Base-by-base conservation (phyloP, 1,140 invertebrate species). In the Agrypnia vestita region DNA sequence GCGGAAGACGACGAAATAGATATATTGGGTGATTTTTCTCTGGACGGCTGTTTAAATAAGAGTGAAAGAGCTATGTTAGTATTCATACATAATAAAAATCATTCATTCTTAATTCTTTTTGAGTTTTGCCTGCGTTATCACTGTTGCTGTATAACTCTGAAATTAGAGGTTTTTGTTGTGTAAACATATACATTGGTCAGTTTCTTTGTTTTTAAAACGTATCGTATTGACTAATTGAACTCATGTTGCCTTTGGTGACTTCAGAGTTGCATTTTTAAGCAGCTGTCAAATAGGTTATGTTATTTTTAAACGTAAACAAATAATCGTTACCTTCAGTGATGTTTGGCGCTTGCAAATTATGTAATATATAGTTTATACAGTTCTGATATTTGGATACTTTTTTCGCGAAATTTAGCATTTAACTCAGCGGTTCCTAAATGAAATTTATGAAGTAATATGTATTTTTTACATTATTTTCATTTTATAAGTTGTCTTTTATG, bases 11-110 rank as follows among this genome's bases (percentile, higher is more conserved):
- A 90, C 67, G 89, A 90, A 85, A 89, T 90, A 81, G 89, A 90
- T 85, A 85, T 90, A 82, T 85, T 90, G 67, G 88, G 89, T 78
- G 89, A 89, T 86, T 89, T 89, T 84, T 88, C 88, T 55, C 89
- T 89, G 85, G 88, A 89, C 86, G 88, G 87, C 72, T 89, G 88
- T 85, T 17, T 55, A 43, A 73, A 71, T 35, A 74, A 80, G 74
- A 80, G 72, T 19, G 72, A 80, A 17, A 67, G 59, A 67, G 51
- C 59, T 13, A 67, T 74, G 72, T 80, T 19, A 74, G 21, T 43
- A 51, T 67, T 53, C 67, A 55, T 49, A 61, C 4, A 4, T 61
- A 19, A 13, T 35, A 35, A 35, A 35, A 35, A 35, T 35, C 25
- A 35, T 51, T 51, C 1, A 51, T 13, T 4, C n/a, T 13, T 51